Conservation (phyloP, 1,140 invertebrate genomes). For the Drosophila baimaii region DNA sequence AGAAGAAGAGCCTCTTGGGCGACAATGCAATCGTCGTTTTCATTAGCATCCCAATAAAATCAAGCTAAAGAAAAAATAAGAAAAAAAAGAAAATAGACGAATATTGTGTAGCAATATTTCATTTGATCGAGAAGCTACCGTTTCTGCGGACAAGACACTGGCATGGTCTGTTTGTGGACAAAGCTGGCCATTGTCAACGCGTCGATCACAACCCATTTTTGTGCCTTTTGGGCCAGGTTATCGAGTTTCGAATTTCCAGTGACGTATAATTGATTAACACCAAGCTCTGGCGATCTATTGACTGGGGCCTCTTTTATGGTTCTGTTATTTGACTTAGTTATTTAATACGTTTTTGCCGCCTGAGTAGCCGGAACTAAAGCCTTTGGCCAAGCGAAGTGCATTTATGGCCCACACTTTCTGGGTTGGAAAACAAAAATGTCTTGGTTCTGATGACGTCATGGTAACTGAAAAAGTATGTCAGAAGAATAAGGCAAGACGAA, state of each 20-base stretch:
- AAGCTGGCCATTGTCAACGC: conserved; percentile 55
- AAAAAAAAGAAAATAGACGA: conserved; percentile 25
- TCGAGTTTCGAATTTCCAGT: conserved; percentile 49
- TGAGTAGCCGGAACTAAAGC: conserved; percentile 77
- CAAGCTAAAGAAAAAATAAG: conserved; percentile 20
- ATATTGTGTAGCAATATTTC: conserved; percentile 81
- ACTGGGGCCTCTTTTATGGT: conserved; percentile 51
- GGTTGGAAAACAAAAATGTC: conserved; percentile 1
- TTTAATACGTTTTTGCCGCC: conserved; percentile 57
- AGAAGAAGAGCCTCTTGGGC: conserved; percentile 24
- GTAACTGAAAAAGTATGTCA: neutral
- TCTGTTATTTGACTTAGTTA: conserved; percentile 70
- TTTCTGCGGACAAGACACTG: conserved; percentile 58
- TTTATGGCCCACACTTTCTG: conserved; percentile 22
- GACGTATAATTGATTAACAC: conserved; percentile 66
- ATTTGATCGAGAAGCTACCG: conserved; percentile 76
- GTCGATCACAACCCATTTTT: conserved; percentile 11
- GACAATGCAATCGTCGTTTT: conserved; percentile 66
- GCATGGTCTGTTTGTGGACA: conserved; percentile 64
- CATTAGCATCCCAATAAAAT: conserved; percentile 68
- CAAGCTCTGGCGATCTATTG: conserved; percentile 16
- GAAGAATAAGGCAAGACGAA: neutral
- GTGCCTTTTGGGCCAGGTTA: conserved; percentile 5
- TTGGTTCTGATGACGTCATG: too few relatives aligned
- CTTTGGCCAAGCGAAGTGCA: conserved; percentile 15